Percentiles rank a stretch among this genome's conserved stretches.
Conservation (phyloP, 2,113 vertebrate genomes). For the Arothron firmamentum region DNA sequence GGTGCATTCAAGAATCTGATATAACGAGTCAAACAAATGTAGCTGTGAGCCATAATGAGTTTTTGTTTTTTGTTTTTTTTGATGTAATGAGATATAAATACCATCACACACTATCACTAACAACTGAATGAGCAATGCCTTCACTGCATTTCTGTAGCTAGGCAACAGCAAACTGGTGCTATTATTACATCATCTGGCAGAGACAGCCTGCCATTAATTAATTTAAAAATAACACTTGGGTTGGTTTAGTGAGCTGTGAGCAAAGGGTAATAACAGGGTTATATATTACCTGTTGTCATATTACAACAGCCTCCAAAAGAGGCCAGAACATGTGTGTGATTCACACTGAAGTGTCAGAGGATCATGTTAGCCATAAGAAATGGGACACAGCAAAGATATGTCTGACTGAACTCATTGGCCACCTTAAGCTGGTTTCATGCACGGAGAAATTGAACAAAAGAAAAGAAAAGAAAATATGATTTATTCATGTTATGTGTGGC, state of each 20-base stretch:
- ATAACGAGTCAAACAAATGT: slow-evolving; percentile 4
- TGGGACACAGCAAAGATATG: too few species aligned
- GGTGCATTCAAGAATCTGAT: slow-evolving; percentile 16
- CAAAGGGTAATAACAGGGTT: slow-evolving; percentile 11
- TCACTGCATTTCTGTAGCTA: slow-evolving; percentile 51
- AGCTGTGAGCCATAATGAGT: background rate
- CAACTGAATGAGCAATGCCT: slow-evolving; percentile 34
- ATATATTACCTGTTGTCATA: too few species aligned
- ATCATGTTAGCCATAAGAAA: too few species aligned
- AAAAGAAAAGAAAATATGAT: too few species aligned
- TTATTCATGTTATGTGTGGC: too few species aligned
- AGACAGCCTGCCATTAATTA: slow-evolving; percentile 43
- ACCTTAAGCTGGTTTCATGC: too few species aligned
- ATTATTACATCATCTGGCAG: slow-evolving; percentile 65
- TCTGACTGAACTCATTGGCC: too few species aligned
- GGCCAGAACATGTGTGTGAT: too few species aligned
- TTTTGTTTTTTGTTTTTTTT: background rate
- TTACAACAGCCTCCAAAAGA: too few species aligned
- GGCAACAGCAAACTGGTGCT: slow-evolving; percentile 59
- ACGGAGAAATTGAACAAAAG: too few species aligned
- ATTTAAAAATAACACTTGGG: slow-evolving; percentile 59
- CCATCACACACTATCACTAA: background rate
- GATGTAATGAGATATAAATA: background rate
- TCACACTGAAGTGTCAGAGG: too few species aligned
- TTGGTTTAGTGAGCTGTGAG: slow-evolving; percentile 34